Percentiles rank a stretch among this genome's conserved stretches.
Evolutionary conservation across 1,140 invertebrate genomes (phyloP).

Genomic region (Diabrotica virgifera): DNA sequence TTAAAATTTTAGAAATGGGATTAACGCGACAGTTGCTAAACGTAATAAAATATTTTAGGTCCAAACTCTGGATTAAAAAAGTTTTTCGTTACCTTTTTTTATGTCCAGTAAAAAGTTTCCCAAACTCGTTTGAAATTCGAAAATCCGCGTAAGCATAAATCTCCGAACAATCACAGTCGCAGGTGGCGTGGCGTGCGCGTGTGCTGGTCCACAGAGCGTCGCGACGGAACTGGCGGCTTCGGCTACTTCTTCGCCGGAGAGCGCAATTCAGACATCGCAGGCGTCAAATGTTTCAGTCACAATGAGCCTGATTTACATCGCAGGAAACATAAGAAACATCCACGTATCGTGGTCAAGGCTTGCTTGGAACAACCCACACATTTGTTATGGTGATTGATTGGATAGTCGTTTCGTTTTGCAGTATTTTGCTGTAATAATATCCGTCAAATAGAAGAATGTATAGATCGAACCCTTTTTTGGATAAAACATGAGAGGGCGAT

Average conservation of each 20-base stretch:
- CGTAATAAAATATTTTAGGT: background rate
- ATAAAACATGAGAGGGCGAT: too few species aligned
- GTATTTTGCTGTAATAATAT: too few species aligned
- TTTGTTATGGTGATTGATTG: too few species aligned
- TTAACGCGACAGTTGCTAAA: too few species aligned
- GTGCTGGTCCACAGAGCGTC: background rate
- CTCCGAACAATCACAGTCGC: background rate
- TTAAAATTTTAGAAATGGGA: too few species aligned
- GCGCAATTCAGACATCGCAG: background rate
- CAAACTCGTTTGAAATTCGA: background rate
- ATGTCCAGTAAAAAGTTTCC: background rate
- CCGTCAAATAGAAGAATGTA: too few species aligned
- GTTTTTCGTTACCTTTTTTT: background rate
- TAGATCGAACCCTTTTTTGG: too few species aligned
- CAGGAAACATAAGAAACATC: background rate
- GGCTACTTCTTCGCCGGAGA: background rate
- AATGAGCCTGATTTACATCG: background rate
- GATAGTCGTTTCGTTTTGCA: too few species aligned
- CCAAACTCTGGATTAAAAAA: background rate
- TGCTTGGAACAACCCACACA: background rate
- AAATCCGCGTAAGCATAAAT: background rate
- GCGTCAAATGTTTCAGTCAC: background rate
- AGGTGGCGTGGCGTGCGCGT: background rate
- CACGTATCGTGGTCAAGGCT: background rate
- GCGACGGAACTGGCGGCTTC: background rate